These are phyloP conservation scores for Microdon myrmicae DNA, from an alignment of 2,888 invertebrate genomes.

Conservation along the genomic window DNA sequence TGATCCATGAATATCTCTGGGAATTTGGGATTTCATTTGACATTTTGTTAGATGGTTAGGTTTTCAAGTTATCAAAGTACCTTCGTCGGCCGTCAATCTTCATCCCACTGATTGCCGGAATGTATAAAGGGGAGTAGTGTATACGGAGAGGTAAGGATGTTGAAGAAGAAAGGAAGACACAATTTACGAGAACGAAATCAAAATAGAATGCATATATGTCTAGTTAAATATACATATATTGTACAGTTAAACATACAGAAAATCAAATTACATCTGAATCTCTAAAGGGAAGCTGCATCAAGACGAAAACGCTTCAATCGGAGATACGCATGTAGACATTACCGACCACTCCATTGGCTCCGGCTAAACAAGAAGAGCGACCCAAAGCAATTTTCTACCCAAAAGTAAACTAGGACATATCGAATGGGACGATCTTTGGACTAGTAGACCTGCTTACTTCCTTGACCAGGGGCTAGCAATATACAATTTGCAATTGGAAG, in stretches of 20 bases:
- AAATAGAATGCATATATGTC: constrained; percentile 22
- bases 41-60: constrained; percentile 53
- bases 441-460: constrained; percentile 11
- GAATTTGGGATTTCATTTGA: constrained; percentile 54
- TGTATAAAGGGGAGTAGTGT: constrained; percentile 20
- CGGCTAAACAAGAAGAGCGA: constrained; percentile 28
- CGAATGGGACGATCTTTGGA: constrained; percentile 22
- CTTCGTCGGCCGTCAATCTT: too few species aligned
- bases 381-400: constrained; percentile 26
- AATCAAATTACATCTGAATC: constrained; percentile 26
- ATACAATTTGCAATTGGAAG: constrained; percentile 41
- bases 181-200: too few species aligned
- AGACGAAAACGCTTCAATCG: too few species aligned
- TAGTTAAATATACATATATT: constrained; percentile 25
- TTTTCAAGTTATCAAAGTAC: constrained; percentile 30
- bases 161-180: not conserved
- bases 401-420: constrained; percentile 28
- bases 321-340: too few species aligned
- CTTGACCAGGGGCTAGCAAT: constrained; percentile 25
- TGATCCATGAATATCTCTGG: constrained; percentile 53
- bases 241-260: not conserved
- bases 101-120: too few species aligned
- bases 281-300: too few species aligned
- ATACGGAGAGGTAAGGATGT: not conserved
- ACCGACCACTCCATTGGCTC: too few species aligned